Conservation (phyloP, 2,888 invertebrate genomes). For the Temnothorax unifasciatus region DNA sequence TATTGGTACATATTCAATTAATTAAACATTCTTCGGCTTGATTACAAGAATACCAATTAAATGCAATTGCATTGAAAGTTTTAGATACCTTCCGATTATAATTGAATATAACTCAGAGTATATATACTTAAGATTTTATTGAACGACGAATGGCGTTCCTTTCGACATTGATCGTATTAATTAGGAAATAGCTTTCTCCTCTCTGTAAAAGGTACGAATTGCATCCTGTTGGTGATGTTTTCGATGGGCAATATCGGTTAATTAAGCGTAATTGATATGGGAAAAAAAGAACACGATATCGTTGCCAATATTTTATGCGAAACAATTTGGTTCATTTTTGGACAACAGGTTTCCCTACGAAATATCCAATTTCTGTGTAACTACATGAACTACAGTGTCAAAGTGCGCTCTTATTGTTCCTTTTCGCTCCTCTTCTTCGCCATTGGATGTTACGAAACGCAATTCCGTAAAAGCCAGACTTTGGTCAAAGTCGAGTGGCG, state of each 20-base stretch:
- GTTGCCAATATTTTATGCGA: conserved; percentile 75
- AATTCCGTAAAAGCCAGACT: conserved; percentile 23
- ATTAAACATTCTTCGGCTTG: conserved; percentile 15
- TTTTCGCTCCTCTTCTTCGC: not conserved
- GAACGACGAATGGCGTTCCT: not conserved
- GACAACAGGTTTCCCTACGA: conserved; percentile 13
- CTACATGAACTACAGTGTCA: conserved; percentile 14
- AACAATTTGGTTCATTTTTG: conserved; percentile 59
- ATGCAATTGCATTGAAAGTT: not conserved
- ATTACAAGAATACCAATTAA: conserved; percentile 18
- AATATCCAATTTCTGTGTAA: not conserved
- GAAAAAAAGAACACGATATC: conserved; percentile 30
- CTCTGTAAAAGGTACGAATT: not conserved
- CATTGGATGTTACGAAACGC: conserved; percentile 11
- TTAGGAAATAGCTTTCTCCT: conserved; percentile 11
- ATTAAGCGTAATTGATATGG: conserved; percentile 20
- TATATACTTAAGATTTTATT: not conserved
- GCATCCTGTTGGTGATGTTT: not conserved
- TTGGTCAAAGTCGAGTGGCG: not conserved
- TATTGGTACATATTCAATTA: conserved; percentile 14
- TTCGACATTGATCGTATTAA: conserved; percentile 34
- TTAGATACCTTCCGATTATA: not conserved
- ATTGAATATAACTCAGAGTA: not conserved
- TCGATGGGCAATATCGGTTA: conserved; percentile 8
- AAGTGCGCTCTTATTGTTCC: not conserved